Conservation (phyloP, 2,113 vertebrate genomes). For the Todiramphus saurophagus region DNA sequence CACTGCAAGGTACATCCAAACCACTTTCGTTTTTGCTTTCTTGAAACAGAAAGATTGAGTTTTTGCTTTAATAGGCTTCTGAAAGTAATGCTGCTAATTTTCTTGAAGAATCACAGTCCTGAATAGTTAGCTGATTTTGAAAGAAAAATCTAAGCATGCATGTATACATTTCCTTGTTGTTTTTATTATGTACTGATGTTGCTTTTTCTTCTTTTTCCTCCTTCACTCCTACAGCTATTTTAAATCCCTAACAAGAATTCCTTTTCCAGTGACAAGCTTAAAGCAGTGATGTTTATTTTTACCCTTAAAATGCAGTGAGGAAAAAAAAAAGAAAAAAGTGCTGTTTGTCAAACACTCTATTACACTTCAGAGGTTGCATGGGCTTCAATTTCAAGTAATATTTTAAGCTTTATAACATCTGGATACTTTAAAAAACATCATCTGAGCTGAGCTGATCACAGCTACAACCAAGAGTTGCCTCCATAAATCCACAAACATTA, state of each 20-base stretch:
- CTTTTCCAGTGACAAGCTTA: neutral
- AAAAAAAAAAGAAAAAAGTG: neutral
- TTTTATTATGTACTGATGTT: neutral
- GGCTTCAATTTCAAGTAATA: neutral
- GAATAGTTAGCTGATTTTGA: neutral
- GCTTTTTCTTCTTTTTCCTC: neutral
- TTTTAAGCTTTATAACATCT: neutral
- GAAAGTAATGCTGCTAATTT: neutral
- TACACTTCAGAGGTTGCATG: neutral
- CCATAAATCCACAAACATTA: neutral
- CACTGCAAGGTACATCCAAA: neutral
- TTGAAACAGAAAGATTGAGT: neutral
- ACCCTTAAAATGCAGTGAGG: neutral
- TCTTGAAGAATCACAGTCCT: neutral
- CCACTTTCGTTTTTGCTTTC: neutral
- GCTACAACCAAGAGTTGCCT: neutral
- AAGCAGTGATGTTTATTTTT: neutral
- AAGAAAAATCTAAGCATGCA: neutral
- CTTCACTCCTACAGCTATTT: neutral
- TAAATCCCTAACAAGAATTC: neutral
- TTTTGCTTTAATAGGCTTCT: neutral
- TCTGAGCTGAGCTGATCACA: neutral
- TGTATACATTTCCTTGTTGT: neutral
- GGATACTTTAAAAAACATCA: neutral
- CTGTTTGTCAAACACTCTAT: neutral